phyloP scores from a whole-genome alignment of 92 coral and sea anemone genomes.

The Porites rus region DNA sequence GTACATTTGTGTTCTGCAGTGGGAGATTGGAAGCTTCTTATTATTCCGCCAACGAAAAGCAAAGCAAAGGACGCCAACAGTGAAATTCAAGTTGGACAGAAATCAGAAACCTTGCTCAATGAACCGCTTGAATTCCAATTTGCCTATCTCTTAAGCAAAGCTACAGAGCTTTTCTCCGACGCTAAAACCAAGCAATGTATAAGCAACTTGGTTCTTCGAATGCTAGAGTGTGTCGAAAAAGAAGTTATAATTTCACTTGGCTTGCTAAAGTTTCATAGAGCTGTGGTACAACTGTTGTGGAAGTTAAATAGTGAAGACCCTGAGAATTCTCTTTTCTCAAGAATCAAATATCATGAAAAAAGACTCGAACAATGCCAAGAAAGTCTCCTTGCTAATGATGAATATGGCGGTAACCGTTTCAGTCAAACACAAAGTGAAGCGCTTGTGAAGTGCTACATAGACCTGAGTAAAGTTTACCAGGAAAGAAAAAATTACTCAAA shows the following conservation, averaged over 20 bases:
- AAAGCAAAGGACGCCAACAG: not conserved
- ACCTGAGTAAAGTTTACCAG: not conserved
- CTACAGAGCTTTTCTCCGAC: not conserved
- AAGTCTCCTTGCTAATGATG: not conserved
- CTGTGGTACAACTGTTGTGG: not conserved
- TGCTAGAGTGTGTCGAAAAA: not conserved
- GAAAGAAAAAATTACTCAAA: not conserved
- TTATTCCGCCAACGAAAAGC: not conserved
- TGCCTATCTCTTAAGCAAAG: not conserved
- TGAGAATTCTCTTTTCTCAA: not conserved
- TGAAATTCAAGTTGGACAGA: not conserved
- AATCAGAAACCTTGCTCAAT: not conserved
- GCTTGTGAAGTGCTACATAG: not conserved
- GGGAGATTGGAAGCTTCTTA: slow-evolving; percentile 1
- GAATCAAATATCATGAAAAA: not conserved
- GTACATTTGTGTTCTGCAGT: not conserved
- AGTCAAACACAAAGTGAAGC: not conserved
- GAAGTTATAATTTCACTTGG: not conserved
- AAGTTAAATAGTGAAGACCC: not conserved
- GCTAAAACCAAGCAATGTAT: not conserved
- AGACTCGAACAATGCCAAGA: not conserved
- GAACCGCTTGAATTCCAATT: not conserved
- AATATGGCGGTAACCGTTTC: not conserved
- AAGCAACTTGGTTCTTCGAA: not conserved
- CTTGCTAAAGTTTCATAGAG: not conserved